These are phyloP conservation scores for Caenorhabditis afra DNA, from an alignment of 2,888 invertebrate genomes.

Conservation along the genomic window DNA sequence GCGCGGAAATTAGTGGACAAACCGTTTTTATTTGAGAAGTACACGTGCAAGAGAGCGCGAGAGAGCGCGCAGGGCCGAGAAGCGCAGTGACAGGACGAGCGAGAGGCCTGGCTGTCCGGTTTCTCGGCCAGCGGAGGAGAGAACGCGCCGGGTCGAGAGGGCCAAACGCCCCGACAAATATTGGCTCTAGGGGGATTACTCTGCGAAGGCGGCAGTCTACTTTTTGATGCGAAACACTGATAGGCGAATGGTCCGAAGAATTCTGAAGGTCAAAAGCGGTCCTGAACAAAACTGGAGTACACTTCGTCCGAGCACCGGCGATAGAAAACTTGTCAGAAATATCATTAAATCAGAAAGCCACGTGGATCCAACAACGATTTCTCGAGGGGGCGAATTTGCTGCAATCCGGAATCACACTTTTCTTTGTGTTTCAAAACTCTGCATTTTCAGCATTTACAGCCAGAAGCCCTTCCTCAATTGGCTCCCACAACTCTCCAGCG, in stretches of 20 bases:
- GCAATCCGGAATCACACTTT: too few species aligned
- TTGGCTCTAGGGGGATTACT: conserved; percentile 53
- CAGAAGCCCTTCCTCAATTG: too few species aligned
- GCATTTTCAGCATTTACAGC: background rate
- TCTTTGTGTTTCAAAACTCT: too few species aligned
- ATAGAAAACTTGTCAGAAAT: too few species aligned
- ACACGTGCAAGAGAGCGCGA: conserved; percentile 29
- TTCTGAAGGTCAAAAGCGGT: too few species aligned
- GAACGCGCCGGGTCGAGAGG: conserved; percentile 20
- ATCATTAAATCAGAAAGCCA: too few species aligned
- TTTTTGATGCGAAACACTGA: conserved; percentile 17
- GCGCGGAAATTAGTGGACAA: conserved; percentile 12
- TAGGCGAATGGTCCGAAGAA: background rate
- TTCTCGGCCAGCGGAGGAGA: conserved; percentile 43
- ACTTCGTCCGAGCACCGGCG: too few species aligned
- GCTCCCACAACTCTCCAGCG: too few species aligned
- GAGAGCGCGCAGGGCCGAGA: conserved; percentile 41
- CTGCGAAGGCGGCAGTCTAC: conserved; percentile 21
- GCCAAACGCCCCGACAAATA: conserved; percentile 47
- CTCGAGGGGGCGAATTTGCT: too few species aligned
- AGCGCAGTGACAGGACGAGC: conserved; percentile 33
- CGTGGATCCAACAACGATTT: too few species aligned
- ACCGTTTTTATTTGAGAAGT: conserved; percentile 47
- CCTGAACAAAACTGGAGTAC: too few species aligned
- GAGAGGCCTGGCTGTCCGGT: conserved; percentile 13